Conservation (phyloP, 1,140 invertebrate genomes). For the Planococcus citri region DNA sequence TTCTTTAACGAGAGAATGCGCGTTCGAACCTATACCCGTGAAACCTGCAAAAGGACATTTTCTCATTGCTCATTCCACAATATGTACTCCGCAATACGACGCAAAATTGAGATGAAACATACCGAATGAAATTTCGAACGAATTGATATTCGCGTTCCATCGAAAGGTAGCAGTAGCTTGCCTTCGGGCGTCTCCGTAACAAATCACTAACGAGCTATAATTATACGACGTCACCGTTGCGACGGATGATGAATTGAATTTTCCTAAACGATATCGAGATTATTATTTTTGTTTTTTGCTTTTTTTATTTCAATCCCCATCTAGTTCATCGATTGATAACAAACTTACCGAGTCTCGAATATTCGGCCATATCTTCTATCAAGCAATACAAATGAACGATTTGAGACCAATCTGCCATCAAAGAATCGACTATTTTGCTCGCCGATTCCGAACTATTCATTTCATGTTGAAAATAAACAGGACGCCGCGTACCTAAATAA, state of each 20-base stretch:
- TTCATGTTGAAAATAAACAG: conserved; percentile 80
- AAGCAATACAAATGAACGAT: conserved; percentile 78
- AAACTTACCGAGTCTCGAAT: conserved; percentile 38
- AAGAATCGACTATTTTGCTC: conserved; percentile 62
- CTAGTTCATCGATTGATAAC: too few relatives aligned
- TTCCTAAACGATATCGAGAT: conserved; percentile 37
- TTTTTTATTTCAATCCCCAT: too few relatives aligned
- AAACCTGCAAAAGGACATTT: too few relatives aligned
- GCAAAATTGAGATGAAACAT: conserved; percentile 18
- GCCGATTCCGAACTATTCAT: conserved; percentile 60
- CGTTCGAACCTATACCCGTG: conserved; percentile 52
- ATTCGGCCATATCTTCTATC: conserved; percentile 63
- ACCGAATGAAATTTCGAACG: conserved; percentile 56
- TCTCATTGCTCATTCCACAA: too few relatives aligned
- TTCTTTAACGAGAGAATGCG: conserved; percentile 62
- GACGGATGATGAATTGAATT: conserved; percentile 44
- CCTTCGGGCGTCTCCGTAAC: conserved; percentile 71
- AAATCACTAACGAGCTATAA: conserved; percentile 63
- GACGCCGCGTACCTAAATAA: conserved; percentile 51
- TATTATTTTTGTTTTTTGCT: too few relatives aligned
- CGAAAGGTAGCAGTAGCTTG: conserved; percentile 57
- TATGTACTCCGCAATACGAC: too few relatives aligned
- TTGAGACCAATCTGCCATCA: conserved; percentile 79
- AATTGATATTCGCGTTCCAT: conserved; percentile 57
- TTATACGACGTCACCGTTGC: conserved; percentile 67